Base-by-base conservation (phyloP, 2,113 vertebrate species). In the Phaethornis superciliosus region DNA sequence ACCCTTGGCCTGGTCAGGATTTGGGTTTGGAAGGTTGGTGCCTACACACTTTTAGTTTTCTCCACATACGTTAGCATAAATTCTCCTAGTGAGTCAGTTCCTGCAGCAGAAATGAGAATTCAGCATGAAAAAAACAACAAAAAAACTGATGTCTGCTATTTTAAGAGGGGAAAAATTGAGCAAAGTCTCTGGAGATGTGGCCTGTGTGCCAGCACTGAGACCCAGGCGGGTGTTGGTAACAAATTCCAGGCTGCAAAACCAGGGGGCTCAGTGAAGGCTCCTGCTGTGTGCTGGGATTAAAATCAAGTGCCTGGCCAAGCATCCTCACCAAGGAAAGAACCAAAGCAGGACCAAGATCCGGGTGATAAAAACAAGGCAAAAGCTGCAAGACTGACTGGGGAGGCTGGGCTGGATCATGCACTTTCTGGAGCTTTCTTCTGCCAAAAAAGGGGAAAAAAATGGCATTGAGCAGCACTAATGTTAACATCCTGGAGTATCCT, bases 171-270 rank as follows among this genome's bases (percentile, higher is more conserved):
- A 24, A 37, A 49, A 28, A 44, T 9, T 56, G 62, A 67, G n/a
- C 40, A 42, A 4, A 0, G 1, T 89, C 52, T 82, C 46, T 4
- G 3, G 75, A 63, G 82, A 32, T 67, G 51, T 75, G 11, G 0
- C 19, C 18, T 3, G 46, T 2, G 3, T 54, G 23, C 10, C 63
- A 27, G 70, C 52, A 44, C 71, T 19, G 63, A 13, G 8, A 3
- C 14, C 12, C 0, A 0, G 23, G 1, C 0, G 0, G 64, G 67
- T 8, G 33, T 16, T 54, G 8, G 59, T 7, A 5, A 0, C 4
- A 33, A 49, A 26, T 26, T 32, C 27, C 40, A 10, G 2, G 40
- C 63, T 52, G 56, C 27, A 9, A 12, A 67, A 6, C 30, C 4
- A 1, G 40, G 0, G 1, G 27, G n/a, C 40, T 19, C 5, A 22